Evolutionary conservation across 1,140 invertebrate species (phyloP).

Genomic region (Streblospio benedicti): DNA sequence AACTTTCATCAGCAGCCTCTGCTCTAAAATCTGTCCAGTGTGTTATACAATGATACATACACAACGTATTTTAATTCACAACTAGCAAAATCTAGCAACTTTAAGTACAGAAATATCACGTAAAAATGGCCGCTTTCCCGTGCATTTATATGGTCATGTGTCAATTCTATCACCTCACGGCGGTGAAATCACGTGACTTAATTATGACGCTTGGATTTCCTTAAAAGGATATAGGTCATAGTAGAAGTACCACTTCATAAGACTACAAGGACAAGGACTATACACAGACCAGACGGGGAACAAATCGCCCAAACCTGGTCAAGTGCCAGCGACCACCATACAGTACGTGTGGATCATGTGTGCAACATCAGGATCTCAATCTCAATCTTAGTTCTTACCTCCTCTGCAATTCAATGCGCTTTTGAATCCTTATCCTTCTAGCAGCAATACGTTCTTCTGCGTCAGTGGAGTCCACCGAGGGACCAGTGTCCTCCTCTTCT

Average conservation of each 20-base stretch:
- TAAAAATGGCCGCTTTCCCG: too few relatives aligned
- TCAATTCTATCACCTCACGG: too few relatives aligned
- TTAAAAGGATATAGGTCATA: background rate
- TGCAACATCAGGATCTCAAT: background rate
- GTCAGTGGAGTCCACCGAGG: conserved; percentile 40
- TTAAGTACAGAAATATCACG: too few relatives aligned
- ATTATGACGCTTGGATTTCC: background rate
- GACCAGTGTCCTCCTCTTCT: conserved; percentile 41
- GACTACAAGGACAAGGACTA: background rate
- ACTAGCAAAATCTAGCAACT: too few relatives aligned
- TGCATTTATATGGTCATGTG: too few relatives aligned
- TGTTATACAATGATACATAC: too few relatives aligned
- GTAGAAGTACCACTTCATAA: background rate
- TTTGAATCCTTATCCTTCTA: conserved; percentile 35
- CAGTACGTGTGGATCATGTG: background rate
- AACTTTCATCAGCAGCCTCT: too few relatives aligned
- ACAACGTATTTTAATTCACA: too few relatives aligned
- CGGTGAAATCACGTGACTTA: too few relatives aligned
- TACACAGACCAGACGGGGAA: background rate
- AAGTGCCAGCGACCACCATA: background rate
- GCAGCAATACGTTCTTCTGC: conserved; percentile 43
- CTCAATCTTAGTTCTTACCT: conserved; percentile 16
- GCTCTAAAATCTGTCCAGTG: too few relatives aligned
- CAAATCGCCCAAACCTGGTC: background rate
- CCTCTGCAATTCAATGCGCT: conserved; percentile 35